These are phyloP conservation scores for Garra rufa DNA, from an alignment of 2,113 vertebrate genomes.

Conservation along the genomic window DNA sequence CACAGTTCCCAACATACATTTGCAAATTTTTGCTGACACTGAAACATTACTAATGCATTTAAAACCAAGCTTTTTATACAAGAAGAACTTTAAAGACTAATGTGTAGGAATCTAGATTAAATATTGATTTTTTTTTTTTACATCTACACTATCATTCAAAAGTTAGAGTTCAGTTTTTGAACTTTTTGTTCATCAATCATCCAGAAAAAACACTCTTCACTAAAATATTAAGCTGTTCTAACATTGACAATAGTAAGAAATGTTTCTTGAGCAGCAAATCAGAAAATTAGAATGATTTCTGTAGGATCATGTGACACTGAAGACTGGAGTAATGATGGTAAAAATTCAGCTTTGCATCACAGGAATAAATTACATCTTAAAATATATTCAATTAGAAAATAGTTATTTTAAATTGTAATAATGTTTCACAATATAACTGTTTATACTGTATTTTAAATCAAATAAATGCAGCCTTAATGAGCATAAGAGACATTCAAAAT, in stretches of 20 bases:
- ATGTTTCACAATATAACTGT: background rate
- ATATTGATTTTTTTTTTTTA: background rate
- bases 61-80: too few species aligned
- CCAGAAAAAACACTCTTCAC: background rate
- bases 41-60: too few species aligned
- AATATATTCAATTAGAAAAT: background rate
- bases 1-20: too few species aligned
- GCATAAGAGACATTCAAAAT: background rate
- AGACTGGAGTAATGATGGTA: background rate
- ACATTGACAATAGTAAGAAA: background rate
- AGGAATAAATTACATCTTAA: too few species aligned
- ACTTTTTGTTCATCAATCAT: background rate
- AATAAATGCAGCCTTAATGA: background rate
- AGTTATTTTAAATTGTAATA: background rate
- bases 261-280: background rate
- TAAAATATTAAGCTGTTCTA: background rate
- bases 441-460: background rate
- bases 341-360: background rate
- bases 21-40: too few species aligned
- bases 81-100: too few species aligned
- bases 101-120: too few species aligned
- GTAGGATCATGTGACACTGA: background rate
- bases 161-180: background rate
- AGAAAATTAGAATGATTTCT: background rate
- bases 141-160: background rate